Conservation (phyloP, 2,888 invertebrate species). For the Spialia ferax region DNA sequence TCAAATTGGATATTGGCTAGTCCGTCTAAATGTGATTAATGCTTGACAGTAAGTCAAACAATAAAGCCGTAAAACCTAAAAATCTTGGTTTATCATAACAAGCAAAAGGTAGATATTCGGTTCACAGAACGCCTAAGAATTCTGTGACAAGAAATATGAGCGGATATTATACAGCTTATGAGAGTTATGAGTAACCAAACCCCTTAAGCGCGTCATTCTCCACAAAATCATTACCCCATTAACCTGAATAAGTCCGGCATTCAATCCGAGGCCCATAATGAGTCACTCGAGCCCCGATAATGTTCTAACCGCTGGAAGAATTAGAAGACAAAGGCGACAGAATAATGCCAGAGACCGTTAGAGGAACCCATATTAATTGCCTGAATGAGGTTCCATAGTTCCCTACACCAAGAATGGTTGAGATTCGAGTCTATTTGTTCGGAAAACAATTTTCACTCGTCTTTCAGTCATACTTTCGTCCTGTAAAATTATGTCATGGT, state of each 20-base stretch:
- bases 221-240: conserved; percentile 35
- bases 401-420: conserved; percentile 2
- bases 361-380: conserved; percentile 2
- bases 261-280: conserved; percentile 34
- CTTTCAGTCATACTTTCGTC: too few species aligned
- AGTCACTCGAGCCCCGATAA: conserved; percentile 32
- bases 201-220: not conserved
- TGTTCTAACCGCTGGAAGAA: conserved; percentile 32
- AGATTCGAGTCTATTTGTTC: not conserved
- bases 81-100: too few species aligned
- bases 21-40: too few species aligned
- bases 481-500: too few species aligned
- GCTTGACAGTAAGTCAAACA: too few species aligned
- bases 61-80: too few species aligned
- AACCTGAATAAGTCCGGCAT: conserved; percentile 33
- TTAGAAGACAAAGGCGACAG: conserved; percentile 27
- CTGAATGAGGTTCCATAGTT: conserved; percentile 1
- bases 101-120: not conserved
- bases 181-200: not conserved
- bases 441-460: not conserved
- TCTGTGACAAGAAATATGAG: not conserved
- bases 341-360: conserved; percentile 14
- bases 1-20: too few species aligned
- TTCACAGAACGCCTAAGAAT: not conserved
- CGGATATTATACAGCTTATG: not conserved